phyloP scores from a whole-genome alignment of 2,113 vertebrate genomes.

The Zootoca vivipara region DNA sequence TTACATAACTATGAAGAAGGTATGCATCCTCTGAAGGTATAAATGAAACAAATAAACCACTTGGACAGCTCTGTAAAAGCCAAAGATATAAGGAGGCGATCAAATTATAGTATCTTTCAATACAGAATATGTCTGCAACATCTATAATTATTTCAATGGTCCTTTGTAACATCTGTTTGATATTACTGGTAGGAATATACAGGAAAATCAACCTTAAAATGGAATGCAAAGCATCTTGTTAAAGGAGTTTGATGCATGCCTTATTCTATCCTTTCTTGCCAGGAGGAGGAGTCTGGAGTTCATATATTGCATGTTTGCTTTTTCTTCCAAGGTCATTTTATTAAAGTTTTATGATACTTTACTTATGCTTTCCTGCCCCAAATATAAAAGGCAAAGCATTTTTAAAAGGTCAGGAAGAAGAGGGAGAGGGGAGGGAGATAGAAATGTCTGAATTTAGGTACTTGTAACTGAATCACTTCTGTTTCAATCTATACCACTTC shows the following conservation, averaged over 20 bases:
- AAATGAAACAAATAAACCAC: conserved; percentile 9
- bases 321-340: conserved; percentile 53
- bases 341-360: background rate
- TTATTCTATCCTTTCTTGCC: conserved; percentile 62
- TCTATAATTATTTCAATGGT: conserved; percentile 63
- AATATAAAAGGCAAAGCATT: background rate
- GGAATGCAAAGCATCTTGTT: conserved; percentile 77
- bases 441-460: background rate
- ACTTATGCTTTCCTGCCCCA: background rate
- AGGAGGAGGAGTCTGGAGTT: conserved; percentile 63
- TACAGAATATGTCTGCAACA: conserved; percentile 66
- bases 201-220: conserved; percentile 70
- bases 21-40: background rate
- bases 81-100: conserved; percentile 41
- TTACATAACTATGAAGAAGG: background rate
- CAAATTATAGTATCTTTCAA: conserved; percentile 63
- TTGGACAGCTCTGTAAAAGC: background rate
- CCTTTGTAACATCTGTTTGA: conserved; percentile 76
- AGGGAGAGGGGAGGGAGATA: background rate
- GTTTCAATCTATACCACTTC: background rate
- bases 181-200: conserved; percentile 70
- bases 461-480: background rate
- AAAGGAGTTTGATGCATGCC: conserved; percentile 63
- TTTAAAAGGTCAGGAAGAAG: background rate
- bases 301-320: conserved; percentile 67